Conservation (phyloP, 2,797 vertebrate species). For the Peromyscus nudipes region DNA sequence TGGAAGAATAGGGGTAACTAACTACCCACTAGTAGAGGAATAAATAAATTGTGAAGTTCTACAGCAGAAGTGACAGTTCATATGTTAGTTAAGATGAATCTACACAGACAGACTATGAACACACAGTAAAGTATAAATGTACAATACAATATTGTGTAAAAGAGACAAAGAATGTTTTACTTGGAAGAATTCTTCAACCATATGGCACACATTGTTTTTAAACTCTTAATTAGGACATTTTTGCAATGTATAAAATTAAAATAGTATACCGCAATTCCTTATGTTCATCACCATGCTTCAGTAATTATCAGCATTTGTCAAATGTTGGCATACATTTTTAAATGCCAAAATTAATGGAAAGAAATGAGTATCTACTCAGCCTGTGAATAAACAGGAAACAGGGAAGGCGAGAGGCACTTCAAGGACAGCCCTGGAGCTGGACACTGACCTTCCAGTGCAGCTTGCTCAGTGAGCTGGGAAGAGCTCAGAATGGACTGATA, state of each 20-base stretch:
- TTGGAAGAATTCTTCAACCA: not conserved
- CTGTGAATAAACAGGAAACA: not conserved
- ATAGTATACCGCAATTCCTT: not conserved
- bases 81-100: not conserved
- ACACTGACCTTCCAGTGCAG: not conserved
- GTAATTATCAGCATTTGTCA: not conserved
- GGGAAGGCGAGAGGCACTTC: not conserved
- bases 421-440: too few relatives aligned
- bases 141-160: not conserved
- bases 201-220: not conserved
- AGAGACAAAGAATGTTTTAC: not conserved
- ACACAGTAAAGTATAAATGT: not conserved
- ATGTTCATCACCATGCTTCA: not conserved
- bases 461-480: not conserved
- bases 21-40: not conserved
- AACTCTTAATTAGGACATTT: not conserved
- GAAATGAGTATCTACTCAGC: not conserved
- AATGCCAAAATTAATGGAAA: conserved; percentile 10
- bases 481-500: not conserved
- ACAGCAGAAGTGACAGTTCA: not conserved
- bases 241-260: not conserved
- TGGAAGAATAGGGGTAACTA: not conserved
- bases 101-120: not conserved
- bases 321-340: not conserved
- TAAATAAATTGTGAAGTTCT: not conserved